These are phyloP conservation scores for Plagodis pulveraria DNA, from an alignment of 2,888 invertebrate species.

Conservation along the genomic window DNA sequence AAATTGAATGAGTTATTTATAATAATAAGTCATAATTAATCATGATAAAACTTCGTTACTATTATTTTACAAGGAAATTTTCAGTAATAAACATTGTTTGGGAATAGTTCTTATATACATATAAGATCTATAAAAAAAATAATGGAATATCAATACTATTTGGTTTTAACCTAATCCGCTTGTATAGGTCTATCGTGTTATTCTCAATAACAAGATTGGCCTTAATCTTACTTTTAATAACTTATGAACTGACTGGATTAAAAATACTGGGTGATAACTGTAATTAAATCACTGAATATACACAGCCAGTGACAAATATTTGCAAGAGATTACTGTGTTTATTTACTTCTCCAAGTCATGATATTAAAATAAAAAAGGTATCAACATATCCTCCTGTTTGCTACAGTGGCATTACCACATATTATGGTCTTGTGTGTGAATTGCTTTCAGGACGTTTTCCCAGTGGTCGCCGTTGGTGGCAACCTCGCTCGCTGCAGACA, in stretches of 20 bases:
- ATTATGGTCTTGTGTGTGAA: slow-evolving; percentile 81
- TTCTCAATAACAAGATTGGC: no score
- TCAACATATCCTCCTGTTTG: slow-evolving; percentile 71
- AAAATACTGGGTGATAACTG: neutral
- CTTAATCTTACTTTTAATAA: no score
- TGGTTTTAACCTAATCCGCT: no score
- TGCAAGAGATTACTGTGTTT: slow-evolving; percentile 13
- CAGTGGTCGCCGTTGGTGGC: slow-evolving; percentile 87
- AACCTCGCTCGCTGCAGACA: slow-evolving; percentile 85
- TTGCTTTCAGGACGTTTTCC: slow-evolving; percentile 87
- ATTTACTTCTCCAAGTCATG: slow-evolving; percentile 41
- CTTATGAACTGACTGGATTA: neutral
- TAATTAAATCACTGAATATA: neutral
- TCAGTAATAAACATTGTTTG: no score
- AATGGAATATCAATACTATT: no score
- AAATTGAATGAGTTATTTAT: no score
- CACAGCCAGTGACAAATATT: neutral
- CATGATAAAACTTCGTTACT: no score
- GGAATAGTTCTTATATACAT: no score
- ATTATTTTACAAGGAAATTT: no score
- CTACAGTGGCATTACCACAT: slow-evolving; percentile 83
- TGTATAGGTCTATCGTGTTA: no score
- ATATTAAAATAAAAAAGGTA: slow-evolving; percentile 60
- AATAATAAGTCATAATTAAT: no score
- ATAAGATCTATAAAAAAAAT: no score